phyloP scores from a whole-genome alignment of 2,888 invertebrate genomes.

The Monopis laevigella region DNA sequence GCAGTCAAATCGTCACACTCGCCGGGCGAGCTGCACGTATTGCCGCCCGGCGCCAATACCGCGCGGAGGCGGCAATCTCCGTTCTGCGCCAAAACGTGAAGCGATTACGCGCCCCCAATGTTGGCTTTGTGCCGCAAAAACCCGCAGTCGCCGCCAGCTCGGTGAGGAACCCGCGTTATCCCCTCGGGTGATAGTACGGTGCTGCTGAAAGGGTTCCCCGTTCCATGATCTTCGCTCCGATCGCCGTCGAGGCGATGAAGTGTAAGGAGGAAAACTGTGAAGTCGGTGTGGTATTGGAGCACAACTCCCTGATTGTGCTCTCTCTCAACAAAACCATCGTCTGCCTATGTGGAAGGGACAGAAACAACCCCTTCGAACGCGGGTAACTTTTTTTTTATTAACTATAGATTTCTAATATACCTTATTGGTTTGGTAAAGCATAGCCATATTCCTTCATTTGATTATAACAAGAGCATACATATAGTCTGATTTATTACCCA shows the following conservation, averaged over 20 bases:
- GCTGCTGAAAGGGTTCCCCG: slow-evolving; percentile 29
- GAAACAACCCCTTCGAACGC: slow-evolving; percentile 59
- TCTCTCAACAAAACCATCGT: slow-evolving; percentile 63
- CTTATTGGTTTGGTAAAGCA: no score
- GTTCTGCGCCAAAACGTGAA: slow-evolving; percentile 47
- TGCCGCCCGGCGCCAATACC: slow-evolving; percentile 26
- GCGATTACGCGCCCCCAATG: slow-evolving; percentile 32
- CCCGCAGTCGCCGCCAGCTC: slow-evolving; percentile 24
- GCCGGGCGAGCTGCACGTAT: slow-evolving; percentile 48
- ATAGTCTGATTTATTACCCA: no score
- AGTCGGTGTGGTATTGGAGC: slow-evolving; percentile 62
- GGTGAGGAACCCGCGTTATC: neutral
- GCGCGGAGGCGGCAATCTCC: slow-evolving; percentile 20
- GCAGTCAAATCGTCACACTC: slow-evolving; percentile 55
- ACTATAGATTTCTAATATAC: no score
- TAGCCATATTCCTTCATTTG: no score
- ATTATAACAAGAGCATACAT: no score
- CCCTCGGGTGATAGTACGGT: slow-evolving; percentile 19
- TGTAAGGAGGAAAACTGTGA: slow-evolving; percentile 67
- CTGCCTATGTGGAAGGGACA: slow-evolving; percentile 60
- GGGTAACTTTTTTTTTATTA: slow-evolving; percentile 61
- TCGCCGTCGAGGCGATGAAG: slow-evolving; percentile 67
- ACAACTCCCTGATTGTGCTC: slow-evolving; percentile 61
- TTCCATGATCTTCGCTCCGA: slow-evolving; percentile 64
- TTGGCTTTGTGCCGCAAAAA: slow-evolving; percentile 34